Percentiles rank a stretch among this genome's conserved stretches.
Conservation (phyloP, 2,113 vertebrate genomes). For the Gopherus evgoodei region DNA sequence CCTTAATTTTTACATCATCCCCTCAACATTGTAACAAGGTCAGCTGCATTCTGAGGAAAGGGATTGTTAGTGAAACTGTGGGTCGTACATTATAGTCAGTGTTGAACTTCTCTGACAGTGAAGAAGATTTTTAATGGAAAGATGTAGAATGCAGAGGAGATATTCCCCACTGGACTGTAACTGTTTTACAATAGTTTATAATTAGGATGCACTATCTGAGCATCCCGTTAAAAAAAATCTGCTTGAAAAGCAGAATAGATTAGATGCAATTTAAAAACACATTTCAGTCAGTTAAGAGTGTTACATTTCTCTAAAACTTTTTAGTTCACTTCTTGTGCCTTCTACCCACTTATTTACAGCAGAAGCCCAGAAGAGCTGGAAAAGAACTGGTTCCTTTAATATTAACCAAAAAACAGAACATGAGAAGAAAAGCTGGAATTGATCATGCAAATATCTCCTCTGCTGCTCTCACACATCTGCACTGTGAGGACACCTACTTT, state of each 20-base stretch:
- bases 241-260: slow-evolving; percentile 61
- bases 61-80: slow-evolving; percentile 15
- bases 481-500: background rate
- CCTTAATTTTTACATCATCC: slow-evolving; percentile 26
- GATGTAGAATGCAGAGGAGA: slow-evolving; percentile 6
- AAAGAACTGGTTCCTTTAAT: background rate
- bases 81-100: slow-evolving; percentile 3
- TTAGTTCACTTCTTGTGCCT: slow-evolving; percentile 39
- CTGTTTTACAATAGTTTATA: slow-evolving; percentile 44
- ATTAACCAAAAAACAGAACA: background rate
- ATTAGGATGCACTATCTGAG: slow-evolving; percentile 52
- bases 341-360: background rate
- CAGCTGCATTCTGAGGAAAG: slow-evolving; percentile 23
- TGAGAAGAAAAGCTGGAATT: background rate
- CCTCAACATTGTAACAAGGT: background rate
- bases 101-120: slow-evolving; percentile 43
- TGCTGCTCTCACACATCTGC: background rate
- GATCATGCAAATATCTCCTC: background rate
- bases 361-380: slow-evolving; percentile 27
- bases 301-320: slow-evolving; percentile 40
- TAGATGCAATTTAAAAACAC: slow-evolving; percentile 60
- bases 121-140: slow-evolving; percentile 47
- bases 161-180: slow-evolving; percentile 20
- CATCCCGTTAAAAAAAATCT: slow-evolving; percentile 53
- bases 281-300: slow-evolving; percentile 40